Evolutionary conservation across 2,888 invertebrate genomes (phyloP), one percentile per base, ranked within the genome.

Genomic region (Agapostemon virescens): DNA sequence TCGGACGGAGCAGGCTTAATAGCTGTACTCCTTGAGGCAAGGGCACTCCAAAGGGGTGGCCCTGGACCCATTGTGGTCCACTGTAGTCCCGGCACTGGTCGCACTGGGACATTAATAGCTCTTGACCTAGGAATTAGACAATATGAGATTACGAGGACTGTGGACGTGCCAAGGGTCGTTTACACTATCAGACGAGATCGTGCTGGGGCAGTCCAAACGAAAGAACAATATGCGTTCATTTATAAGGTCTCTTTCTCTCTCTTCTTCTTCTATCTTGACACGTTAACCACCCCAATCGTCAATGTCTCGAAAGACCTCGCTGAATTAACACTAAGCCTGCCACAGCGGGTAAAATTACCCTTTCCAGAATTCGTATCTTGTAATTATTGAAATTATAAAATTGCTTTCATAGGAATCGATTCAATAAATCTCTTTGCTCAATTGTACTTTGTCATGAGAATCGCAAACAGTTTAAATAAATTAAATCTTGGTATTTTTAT

Each of bases 161-260:
- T 97, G 23, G 98, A 98, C 93, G 95, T 98, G 91, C 97, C 98
- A 81, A 95, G 96, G 91, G 96, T 96, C 88, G 98, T 98, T 80
- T 96, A 97, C 87, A 95, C 95, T 85, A 95, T 98, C 90, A 95
- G 98, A 85, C 95, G 97, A 88, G 98, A 98, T 91, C 94, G 98
- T 20, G 98, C 98, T 66, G 98, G 98, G 87, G 95, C 97, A 79
- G 97, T 98, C 36, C 96, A 98, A 93, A 98, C 98, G 80, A 95
- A 96, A 90, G 97, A 98, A 90, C 98, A 98, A 93, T 98, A 98
- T 93, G 95, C 96, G 90, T 97, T 98, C 93, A 96, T 98, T 84
- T 98, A 98, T 93, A 97, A 97, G 95, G 98, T 97, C 30, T 97
- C 30, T 74, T 38, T 68, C 5, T 17, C 15, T 15, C 52, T 42